Base-by-base conservation (phyloP, 1,140 invertebrate species). In the Aphis gossypii region DNA sequence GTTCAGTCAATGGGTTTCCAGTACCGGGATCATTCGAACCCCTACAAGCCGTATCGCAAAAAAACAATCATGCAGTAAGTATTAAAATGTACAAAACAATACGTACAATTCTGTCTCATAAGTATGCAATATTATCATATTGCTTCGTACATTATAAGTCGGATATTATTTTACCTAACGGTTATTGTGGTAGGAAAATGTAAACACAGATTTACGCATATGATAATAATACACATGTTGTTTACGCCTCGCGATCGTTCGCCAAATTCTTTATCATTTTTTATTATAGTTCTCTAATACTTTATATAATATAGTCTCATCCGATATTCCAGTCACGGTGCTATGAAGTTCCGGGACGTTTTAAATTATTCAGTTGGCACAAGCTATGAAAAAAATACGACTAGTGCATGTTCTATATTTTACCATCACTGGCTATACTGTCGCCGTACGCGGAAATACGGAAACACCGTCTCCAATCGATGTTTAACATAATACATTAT, bases 1-100 rank as follows among this genome's bases (percentile, higher is more conserved):
- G 97, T 7, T 96, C 96, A 14, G 94, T 94, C 82, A 90, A 56
- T 7, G 93, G 89, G 1, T 60, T 93, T n/a, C 54, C 88, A 11
- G 94, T 90, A 1, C 83, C 94, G 14, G 94, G 94, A 94, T 94
- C 90, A 54, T 94, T 94, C 51, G 90, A 94, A 46, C 94, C 94
- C 23, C n/a, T 94, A n/a, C 60, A 76, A n/a, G 46, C n/a, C 23
- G 68, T 87, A 30, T 35, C 84, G 5, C 54, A 86, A 38, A 56
- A 88, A 38, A 89, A 46, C 60, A 88, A 60, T 46, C 93, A 30
- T 0, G 41, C 38, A 8, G 84, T 90, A 30, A 88, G 84, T 84
- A n/a, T 30, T 76, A 91, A 20, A 76, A 54, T 11, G 48, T 7
- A 54, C 7, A 83, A 35, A 30, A 68, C 14, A 76, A 76, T n/a